Evolutionary conservation across 2,113 vertebrate genomes (phyloP).

Genomic region (Dolichallabes microphthalmus): DNA sequence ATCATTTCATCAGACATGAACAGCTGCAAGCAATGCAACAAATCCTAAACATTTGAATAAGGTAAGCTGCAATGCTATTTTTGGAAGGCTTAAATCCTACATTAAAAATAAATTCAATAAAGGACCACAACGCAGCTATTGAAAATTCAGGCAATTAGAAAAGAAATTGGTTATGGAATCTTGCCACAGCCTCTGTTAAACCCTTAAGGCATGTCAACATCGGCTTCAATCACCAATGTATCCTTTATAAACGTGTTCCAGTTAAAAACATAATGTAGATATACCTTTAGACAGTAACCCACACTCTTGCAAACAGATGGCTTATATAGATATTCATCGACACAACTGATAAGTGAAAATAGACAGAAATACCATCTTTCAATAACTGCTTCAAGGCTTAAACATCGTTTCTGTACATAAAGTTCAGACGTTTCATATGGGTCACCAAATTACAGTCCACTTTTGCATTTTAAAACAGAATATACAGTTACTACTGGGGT

Average conservation of each 20-base stretch:
- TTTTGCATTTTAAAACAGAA: not conserved
- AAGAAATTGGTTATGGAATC: conserved; percentile 1
- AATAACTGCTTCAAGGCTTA: not conserved
- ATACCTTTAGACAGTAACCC: not conserved
- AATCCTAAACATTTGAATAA: not conserved
- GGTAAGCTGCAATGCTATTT: not conserved
- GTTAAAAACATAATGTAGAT: not conserved
- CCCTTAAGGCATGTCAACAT: not conserved
- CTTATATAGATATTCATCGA: not conserved
- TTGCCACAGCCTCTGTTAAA: not conserved
- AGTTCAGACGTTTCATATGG: not conserved
- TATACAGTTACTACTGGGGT: not conserved
- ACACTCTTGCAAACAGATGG: not conserved
- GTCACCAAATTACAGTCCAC: not conserved
- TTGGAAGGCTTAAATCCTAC: not conserved
- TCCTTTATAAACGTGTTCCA: not conserved
- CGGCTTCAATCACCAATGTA: not conserved
- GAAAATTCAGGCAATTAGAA: not conserved
- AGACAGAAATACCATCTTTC: not conserved
- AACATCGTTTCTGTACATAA: not conserved
- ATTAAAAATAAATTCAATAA: conserved; percentile 15
- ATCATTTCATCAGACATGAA: not conserved
- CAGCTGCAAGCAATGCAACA: conserved; percentile 18
- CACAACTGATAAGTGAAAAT: not conserved
- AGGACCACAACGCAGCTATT: not conserved